Percentiles rank a stretch among this genome's conserved stretches.
Conservation (phyloP, 2,113 vertebrate species). For the Crotophaga sulcirostris region DNA sequence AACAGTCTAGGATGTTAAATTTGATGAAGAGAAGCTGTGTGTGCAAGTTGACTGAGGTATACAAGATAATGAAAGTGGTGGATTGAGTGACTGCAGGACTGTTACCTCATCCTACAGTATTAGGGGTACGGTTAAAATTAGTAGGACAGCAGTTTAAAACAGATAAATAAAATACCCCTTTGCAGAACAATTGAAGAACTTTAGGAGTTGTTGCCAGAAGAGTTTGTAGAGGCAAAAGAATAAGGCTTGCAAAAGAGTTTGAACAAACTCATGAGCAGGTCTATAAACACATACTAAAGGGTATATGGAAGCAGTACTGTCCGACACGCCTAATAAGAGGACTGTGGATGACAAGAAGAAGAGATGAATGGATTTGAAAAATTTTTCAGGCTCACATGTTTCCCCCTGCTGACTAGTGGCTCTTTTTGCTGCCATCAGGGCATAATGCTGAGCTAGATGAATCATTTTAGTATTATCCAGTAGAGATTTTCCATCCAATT, state of each 20-base stretch:
- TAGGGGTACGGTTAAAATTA: neutral
- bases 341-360: neutral
- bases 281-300: neutral
- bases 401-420: neutral
- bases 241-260: neutral
- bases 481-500: neutral
- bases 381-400: neutral
- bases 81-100: neutral
- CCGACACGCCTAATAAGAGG: neutral
- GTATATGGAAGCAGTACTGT: neutral
- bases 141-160: neutral
- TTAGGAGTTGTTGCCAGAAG: neutral
- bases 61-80: neutral
- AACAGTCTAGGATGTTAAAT: neutral
- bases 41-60: neutral
- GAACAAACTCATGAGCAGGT: neutral
- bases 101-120: neutral
- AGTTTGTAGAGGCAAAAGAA: neutral
- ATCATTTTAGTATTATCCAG: neutral
- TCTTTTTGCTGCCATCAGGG: neutral
- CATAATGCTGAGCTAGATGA: neutral
- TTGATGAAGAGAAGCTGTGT: neutral
- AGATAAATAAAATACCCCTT: neutral
- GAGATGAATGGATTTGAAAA: neutral
- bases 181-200: neutral